A percentile compares a stretch with the other conserved stretches of the same genome.
Evolutionary conservation across 2,888 invertebrate species (phyloP).

Genomic region (Lamproptera curius): DNA sequence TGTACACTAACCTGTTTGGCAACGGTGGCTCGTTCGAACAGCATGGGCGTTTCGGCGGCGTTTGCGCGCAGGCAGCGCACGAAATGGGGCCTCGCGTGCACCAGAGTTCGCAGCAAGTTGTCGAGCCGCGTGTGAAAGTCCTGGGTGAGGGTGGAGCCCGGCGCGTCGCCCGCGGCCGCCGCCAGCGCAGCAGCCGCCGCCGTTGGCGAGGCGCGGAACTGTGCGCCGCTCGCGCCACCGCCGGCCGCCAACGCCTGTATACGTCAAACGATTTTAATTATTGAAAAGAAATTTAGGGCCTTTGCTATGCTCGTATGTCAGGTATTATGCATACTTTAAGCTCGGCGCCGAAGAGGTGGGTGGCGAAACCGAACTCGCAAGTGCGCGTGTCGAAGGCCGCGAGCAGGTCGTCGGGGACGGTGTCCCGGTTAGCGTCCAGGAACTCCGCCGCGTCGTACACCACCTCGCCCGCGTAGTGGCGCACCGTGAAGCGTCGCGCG

Average conservation of each 20-base stretch:
- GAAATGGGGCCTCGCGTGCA: conserved; percentile 96
- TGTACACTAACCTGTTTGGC: conserved; percentile 88
- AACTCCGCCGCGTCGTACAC: conserved; percentile 94
- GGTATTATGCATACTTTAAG: conserved; percentile 76
- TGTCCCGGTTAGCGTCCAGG: conserved; percentile 94
- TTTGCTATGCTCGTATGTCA: too few species aligned
- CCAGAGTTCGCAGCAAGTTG: conserved; percentile 92
- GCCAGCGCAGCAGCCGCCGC: conserved; percentile 88
- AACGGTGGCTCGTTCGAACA: conserved; percentile 90
- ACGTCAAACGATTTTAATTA: too few species aligned
- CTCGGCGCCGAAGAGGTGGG: conserved; percentile 96
- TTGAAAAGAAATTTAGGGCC: too few species aligned
- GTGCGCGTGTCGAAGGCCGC: conserved; percentile 94
- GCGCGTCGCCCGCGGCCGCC: conserved; percentile 94
- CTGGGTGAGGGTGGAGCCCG: conserved; percentile 93
- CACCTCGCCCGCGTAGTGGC: conserved; percentile 88
- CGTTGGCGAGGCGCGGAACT: conserved; percentile 77
- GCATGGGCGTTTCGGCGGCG: conserved; percentile 86
- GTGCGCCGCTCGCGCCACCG: conserved; percentile 80
- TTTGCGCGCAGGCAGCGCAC: conserved; percentile 95
- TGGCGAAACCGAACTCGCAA: conserved; percentile 98
- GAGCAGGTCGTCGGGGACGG: conserved; percentile 94
- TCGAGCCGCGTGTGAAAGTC: conserved; percentile 97
- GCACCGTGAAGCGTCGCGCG: conserved; percentile 90
- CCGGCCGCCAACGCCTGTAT: conserved; percentile 82